These are phyloP conservation scores for Salpingus planirostris DNA, from an alignment of 2,888 invertebrate species.

Conservation along the genomic window DNA sequence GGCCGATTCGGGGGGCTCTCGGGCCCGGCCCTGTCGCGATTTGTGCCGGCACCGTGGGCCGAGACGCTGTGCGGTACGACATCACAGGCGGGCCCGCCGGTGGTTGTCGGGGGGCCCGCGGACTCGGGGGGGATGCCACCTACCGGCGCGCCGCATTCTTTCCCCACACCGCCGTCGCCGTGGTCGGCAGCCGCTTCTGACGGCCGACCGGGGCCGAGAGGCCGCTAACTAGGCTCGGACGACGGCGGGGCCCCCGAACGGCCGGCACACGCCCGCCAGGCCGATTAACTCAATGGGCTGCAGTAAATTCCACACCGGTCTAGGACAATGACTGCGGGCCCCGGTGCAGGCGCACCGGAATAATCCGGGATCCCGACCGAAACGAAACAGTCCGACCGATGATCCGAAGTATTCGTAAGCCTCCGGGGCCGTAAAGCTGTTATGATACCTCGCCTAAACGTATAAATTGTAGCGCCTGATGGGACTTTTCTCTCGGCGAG, in stretches of 20 bases:
- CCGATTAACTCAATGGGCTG: conserved; percentile 5
- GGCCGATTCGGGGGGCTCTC: no score
- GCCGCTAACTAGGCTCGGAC: conserved; percentile 8
- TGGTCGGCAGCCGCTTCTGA: conserved; percentile 4
- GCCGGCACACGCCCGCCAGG: conserved; percentile 9
- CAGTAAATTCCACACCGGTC: conserved; percentile 10
- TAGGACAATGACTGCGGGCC: conserved; percentile 7
- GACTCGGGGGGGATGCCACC: conserved; percentile 24
- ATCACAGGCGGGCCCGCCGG: conserved; percentile 25
- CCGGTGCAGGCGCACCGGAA: no score
- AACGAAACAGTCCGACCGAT: no score
- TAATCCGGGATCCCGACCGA: no score
- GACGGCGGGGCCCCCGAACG: conserved; percentile 8
- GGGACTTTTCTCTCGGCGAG: no score
- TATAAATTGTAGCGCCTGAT: no score
- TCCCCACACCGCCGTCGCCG: conserved; percentile 21
- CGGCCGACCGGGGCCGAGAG: conserved; percentile 4
- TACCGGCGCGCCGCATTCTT: conserved; percentile 29
- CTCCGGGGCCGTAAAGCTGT: no score
- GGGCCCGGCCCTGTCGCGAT: conserved; percentile 10
- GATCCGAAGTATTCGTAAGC: no score
- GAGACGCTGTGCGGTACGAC: conserved; percentile 27
- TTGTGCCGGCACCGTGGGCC: conserved; percentile 16
- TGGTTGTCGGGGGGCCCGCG: conserved; percentile 15
- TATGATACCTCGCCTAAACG: no score